These are phyloP conservation scores for Nautilus pompilius DNA, from an alignment of 1,140 invertebrate species.

Conservation along the genomic window DNA sequence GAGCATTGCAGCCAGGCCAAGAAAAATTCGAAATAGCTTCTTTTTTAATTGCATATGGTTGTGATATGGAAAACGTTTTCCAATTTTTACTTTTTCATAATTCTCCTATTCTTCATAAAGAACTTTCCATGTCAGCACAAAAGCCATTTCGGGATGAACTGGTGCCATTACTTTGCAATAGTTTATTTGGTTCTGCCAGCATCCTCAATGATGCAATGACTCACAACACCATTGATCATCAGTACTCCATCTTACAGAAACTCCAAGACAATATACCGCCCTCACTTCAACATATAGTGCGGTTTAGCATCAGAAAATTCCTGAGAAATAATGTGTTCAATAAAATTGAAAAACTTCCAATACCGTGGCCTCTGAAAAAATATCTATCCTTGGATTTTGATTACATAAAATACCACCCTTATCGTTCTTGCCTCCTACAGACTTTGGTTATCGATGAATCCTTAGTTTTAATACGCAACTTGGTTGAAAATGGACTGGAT, in stretches of 20 bases:
- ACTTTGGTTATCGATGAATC: background rate
- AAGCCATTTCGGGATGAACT: background rate
- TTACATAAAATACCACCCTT: background rate
- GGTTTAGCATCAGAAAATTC: background rate
- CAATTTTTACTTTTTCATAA: background rate
- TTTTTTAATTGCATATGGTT: constrained; percentile 5
- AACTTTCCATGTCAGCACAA: background rate
- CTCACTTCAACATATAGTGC: background rate
- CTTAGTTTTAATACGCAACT: background rate
- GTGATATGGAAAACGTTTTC: background rate
- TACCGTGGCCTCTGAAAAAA: background rate
- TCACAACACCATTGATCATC: background rate
- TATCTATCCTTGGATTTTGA: constrained; percentile 4
- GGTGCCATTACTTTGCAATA: background rate
- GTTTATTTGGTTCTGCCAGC: no score
- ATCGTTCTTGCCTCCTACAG: background rate
- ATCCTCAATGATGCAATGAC: background rate
- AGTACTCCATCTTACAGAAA: background rate
- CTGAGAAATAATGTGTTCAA: background rate
- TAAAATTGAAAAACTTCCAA: background rate
- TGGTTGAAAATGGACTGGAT: background rate
- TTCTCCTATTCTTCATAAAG: background rate
- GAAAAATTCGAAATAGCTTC: constrained; percentile 5
- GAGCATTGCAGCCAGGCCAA: constrained; percentile 1
- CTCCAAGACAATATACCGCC: background rate